Conservation (phyloP, 2,888 invertebrate genomes). For the Subacronicta megacephala region DNA sequence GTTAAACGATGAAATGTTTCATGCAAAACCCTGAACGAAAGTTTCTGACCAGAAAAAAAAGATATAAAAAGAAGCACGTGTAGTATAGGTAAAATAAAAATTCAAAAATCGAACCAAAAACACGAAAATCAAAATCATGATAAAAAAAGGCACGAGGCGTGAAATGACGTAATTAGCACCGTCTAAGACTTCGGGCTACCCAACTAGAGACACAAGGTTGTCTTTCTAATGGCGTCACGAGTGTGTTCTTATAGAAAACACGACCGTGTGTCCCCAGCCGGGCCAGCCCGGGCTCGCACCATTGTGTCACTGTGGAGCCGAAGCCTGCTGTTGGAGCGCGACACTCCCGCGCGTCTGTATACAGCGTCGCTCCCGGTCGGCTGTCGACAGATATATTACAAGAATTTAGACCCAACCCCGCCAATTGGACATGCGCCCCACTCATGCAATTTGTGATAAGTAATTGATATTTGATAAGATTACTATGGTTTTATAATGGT, state of each 20-base stretch:
- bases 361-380: slow-evolving; percentile 58
- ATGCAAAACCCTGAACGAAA: no score
- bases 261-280: slow-evolving; percentile 50
- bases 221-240: slow-evolving; percentile 25
- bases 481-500: not conserved
- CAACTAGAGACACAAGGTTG: slow-evolving; percentile 58
- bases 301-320: slow-evolving; percentile 75
- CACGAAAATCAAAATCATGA: no score
- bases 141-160: no score
- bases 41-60: no score
- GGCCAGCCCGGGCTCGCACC: slow-evolving; percentile 55
- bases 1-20: no score
- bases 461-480: not conserved
- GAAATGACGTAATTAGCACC: slow-evolving; percentile 40
- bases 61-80: no score
- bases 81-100: no score
- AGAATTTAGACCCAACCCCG: slow-evolving; percentile 66
- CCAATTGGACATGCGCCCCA: slow-evolving; percentile 63
- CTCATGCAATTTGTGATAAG: slow-evolving; percentile 14
- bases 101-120: no score
- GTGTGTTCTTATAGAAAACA: slow-evolving; percentile 21
- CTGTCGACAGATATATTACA: slow-evolving; percentile 58
- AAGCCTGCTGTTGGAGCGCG: slow-evolving; percentile 63
- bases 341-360: slow-evolving; percentile 49
- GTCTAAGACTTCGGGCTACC: slow-evolving; percentile 44